phyloP scores from a whole-genome alignment of 2,888 invertebrate species.

The Phyto melanocephala region DNA sequence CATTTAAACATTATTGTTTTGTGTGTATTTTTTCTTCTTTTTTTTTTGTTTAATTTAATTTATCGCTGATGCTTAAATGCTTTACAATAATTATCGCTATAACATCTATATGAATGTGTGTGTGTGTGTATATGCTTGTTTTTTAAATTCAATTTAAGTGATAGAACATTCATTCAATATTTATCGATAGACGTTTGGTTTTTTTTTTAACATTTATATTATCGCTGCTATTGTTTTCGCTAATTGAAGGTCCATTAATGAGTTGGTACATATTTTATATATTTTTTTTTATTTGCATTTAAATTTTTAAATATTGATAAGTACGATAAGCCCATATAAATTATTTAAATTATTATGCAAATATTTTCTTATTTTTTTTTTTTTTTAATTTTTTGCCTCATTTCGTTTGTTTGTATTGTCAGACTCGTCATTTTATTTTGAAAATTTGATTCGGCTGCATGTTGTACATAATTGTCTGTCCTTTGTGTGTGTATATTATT shows the following conservation, averaged over 20 bases:
- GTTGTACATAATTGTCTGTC: background rate
- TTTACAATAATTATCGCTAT: conserved; percentile 3
- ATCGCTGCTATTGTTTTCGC: background rate
- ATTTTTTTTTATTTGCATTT: background rate
- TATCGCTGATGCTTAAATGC: conserved; percentile 26
- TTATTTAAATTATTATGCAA: conserved; percentile 51
- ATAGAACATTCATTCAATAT: background rate
- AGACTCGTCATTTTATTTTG: background rate
- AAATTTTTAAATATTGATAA: conserved; percentile 18
- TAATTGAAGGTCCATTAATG: conserved; percentile 32
- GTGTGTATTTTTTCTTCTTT: too few species aligned
- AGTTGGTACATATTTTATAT: background rate
- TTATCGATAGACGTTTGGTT: background rate
- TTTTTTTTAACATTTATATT: background rate
- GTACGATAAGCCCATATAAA: conserved; percentile 30
- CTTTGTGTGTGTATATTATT: background rate
- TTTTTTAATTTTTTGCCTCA: background rate
- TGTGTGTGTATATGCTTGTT: background rate
- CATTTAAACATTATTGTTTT: background rate
- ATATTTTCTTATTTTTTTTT: background rate
- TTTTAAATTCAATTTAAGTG: background rate
- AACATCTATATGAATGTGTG: too few species aligned
- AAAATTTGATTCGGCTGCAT: background rate
- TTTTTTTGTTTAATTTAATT: background rate
- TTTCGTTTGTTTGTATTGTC: background rate